Base-by-base conservation (phyloP, 2,888 invertebrate species). In the Lasioglossum marginatum region DNA sequence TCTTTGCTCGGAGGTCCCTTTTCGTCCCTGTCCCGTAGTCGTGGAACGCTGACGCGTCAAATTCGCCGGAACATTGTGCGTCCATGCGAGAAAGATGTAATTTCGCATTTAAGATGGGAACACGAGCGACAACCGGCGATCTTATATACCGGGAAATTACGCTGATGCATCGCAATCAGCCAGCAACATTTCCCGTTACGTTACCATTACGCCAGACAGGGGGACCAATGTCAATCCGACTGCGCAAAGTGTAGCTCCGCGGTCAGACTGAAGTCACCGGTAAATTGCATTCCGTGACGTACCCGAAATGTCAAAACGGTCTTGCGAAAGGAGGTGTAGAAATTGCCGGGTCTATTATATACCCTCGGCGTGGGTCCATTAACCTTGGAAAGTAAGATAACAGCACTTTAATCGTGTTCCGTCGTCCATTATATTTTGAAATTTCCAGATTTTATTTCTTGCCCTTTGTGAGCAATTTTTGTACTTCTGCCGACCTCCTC, bases 31-130 rank as follows among this genome's bases (percentile, higher is more conserved):
- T 82, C 71, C 81, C 68, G 45, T 45, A 37, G 31, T 37, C 31
- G n/a, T 45, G 79, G 70, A 88, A 87, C 66, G 88, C 88, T 87
- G 88, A 88, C 88, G 77, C 87, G 74, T 77, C 80, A 37, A 79
- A 87, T 87, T 77, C 79, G 57, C 57, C 23, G 79, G 79, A 79
- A 80, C 79, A 52, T 79, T 77, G 80, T 79, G 87, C 83, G 81
- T 79, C 48, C 88, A 81, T 83, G 85, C 81, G 83, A 66, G 75
- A 45, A 83, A 81, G 76, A 83, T 80, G 84, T 85, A 85, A 88
- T 87, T 79, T 81, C 79, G 12, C 79, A 71, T 78, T 87, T 75
- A 82, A 82, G 75, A 86, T 40, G 79, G 43, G 76, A 63, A 63
- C 45, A n/a, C 45, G 43, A 34, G 40, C 40, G n/a, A 45, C 40